Base-by-base conservation (phyloP, 2,888 invertebrate genomes). In the Lamellibrachia satsuma region DNA sequence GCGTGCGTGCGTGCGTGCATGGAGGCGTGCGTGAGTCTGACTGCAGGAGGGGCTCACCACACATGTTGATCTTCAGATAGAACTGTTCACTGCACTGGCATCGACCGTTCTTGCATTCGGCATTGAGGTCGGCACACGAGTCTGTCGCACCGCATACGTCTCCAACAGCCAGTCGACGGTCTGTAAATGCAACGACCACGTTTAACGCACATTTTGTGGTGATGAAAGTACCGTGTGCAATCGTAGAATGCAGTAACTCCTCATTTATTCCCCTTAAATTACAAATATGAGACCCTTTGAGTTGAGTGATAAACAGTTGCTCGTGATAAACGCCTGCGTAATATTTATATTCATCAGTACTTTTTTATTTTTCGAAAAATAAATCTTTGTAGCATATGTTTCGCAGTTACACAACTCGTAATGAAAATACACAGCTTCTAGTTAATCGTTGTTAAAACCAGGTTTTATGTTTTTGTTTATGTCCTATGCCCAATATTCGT, bases 61-160 rank as follows among this genome's bases (percentile, higher is more conserved):
- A 93, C n/a, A 90, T 52, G 60, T 90, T 52, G 52, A 92, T 92
- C 52, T 90, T 55, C 8, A 52, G 92, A 91, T 90, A 93, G 92
- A 92, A 92, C 51, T 93, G 90, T 52, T 57, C 90, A 2, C 39
- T 15, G 57, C 93, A 93, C 90, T 51, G 51, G 52, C 93, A 93
- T 11, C 22, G 51, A 15, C 93, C 92, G 9, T 52, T 3, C 90
- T 27, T 51, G 51, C 93, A 93, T 55, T n/a, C 52, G 57, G 92
- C 93, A 55, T 92, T 75, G n/a, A 15, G 92, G 57, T 7, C 55
- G 1, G 55, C 93, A 3, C 93, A 93, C 15, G 39, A 11, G 90
- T 92, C 75, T 11, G 51, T 51, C 9, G 11, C 60, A 75, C 3
- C 22, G 52, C 92, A 92, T 75, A 0, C 91, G 52, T 91, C 52